Evolutionary conservation across 2,888 invertebrate genomes (phyloP), one percentile per base, ranked within the genome.

Genomic region (Euplagia quadripunctaria): DNA sequence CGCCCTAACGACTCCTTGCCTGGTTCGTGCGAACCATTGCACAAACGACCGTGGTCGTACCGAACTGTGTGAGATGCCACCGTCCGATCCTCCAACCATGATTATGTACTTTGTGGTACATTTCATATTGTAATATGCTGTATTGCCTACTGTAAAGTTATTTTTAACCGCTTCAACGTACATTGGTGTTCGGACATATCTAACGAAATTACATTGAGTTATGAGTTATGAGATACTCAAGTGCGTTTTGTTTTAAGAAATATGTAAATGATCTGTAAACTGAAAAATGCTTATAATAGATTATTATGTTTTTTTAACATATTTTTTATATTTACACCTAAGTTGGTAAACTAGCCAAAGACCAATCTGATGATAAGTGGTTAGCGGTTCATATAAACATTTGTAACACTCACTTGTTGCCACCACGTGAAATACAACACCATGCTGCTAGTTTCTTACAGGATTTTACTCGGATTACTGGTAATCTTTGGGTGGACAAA

Each of bases 1-100:
- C 93, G 88, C 88, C 86, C 90, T 94, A 94, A 94, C 94, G 93
- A 94, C 92, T 90, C 87, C 89, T 86, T 85, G 84, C 87, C 84
- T 84, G 85, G 85, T 78, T 83, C 82, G 81, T 81, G 83, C 85
- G 85, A 84, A 84, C 88, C 90, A 89, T 89, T 90, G 89, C 90
- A 86, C 90, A 89, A 90, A 92, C 88, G 89, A 91, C 86, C 87
- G 61, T 31, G 31, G 61, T 82, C 82, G 84, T 85, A 81, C 86
- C 81, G 82, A n/a, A 85, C 84, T 79, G 80, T 83, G 78, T 78
- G 80, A 85, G 83, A 81, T 81, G 77, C 82, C 86, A 86, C 87
- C 84, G 85, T 84, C 83, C 83, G 83, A 80, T 81, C 83, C 83
- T 79, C 79, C 72, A 75, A 82, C 79, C 71, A 80, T 74, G 72